A percentile compares a stretch with the other conserved stretches of the same genome.
Conservation (phyloP, 2,797 vertebrate genomes). For the Hozukius guyotensis region DNA sequence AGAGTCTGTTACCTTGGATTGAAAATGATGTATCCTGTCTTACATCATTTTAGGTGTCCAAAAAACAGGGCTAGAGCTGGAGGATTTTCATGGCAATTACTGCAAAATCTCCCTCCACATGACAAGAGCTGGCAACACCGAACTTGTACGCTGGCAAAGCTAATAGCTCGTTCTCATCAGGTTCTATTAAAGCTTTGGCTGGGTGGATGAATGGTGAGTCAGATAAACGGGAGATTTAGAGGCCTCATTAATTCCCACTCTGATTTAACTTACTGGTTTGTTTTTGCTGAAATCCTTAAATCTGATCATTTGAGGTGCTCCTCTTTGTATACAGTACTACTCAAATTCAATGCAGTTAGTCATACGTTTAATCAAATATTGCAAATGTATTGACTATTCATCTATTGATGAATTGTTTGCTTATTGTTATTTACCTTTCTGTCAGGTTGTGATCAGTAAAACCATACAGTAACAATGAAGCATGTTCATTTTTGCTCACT, state of each 20-base stretch:
- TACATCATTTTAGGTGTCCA: slow-evolving; percentile 23
- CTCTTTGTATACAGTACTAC: not conserved
- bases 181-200: slow-evolving; percentile 57
- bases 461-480: not conserved
- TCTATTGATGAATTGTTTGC: not conserved
- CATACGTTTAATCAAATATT: slow-evolving; percentile 15
- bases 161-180: slow-evolving; percentile 35
- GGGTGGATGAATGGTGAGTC: slow-evolving; percentile 34
- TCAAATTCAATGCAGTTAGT: not conserved
- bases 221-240: slow-evolving; percentile 26
- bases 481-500: not conserved
- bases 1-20: slow-evolving; percentile 33
- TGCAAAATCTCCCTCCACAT: slow-evolving; percentile 32
- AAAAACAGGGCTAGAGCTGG: slow-evolving; percentile 25
- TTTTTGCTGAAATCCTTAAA: slow-evolving; percentile 27
- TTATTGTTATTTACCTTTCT: slow-evolving; percentile 4
- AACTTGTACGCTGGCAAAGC: slow-evolving; percentile 33
- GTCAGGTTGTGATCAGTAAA: not conserved
- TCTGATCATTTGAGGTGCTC: slow-evolving; percentile 5
- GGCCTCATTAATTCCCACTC: slow-evolving; percentile 42
- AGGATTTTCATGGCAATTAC: slow-evolving; percentile 26
- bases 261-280: slow-evolving; percentile 11
- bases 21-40: slow-evolving; percentile 27
- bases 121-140: slow-evolving; percentile 44
- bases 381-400: not conserved